Evolutionary conservation across 1,140 invertebrate species (phyloP).

Genomic region (Tribolium castaneum): DNA sequence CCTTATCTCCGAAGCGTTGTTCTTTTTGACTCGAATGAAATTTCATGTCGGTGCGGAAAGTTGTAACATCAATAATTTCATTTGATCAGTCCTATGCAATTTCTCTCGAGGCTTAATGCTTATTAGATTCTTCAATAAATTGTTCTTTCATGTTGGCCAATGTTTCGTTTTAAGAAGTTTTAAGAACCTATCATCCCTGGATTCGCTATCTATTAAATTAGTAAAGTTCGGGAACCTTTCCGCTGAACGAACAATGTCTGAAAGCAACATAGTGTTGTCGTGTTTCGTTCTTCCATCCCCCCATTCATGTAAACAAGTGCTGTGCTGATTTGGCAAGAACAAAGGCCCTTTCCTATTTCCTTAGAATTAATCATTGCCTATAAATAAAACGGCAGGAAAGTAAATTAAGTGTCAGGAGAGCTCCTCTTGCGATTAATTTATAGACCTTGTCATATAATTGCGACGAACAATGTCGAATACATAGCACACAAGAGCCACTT

Average conservation of each 20-base stretch:
- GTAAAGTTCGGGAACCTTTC: constrained; percentile 4
- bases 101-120: constrained; percentile 16
- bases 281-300: neutral
- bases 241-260: constrained; percentile 4
- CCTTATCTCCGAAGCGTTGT: neutral
- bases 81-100: constrained; percentile 18
- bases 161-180: constrained; percentile 20
- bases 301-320: constrained; percentile 27
- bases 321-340: constrained; percentile 13
- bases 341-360: constrained; percentile 12
- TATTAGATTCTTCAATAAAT: constrained; percentile 21
- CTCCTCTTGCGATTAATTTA: constrained; percentile 21
- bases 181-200: constrained; percentile 16
- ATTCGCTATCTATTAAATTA: constrained; percentile 26
- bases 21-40: neutral
- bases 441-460: constrained; percentile 15
- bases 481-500: neutral
- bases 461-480: neutral
- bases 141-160: constrained; percentile 13
- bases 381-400: constrained; percentile 21
- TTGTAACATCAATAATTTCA: constrained; percentile 15
- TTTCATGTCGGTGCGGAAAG: constrained; percentile 5
- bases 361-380: constrained; percentile 18
- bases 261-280: constrained; percentile 14
- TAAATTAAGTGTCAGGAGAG: constrained; percentile 18